These are phyloP conservation scores for Sturnus vulgaris DNA, from an alignment of 2,113 vertebrate species.

Conservation along the genomic window DNA sequence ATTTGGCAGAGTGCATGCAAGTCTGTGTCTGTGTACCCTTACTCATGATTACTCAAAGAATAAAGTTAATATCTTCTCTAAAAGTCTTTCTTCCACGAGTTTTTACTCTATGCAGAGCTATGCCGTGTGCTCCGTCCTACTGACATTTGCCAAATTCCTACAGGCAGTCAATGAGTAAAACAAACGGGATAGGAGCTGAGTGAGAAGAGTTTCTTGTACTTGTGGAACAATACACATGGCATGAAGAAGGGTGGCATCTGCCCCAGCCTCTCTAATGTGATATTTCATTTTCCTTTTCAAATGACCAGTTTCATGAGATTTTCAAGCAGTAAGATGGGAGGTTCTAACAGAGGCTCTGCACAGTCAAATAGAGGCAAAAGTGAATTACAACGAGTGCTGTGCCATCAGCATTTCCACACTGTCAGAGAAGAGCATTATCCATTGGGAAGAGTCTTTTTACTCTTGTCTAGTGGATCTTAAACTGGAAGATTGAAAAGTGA, in stretches of 20 bases:
- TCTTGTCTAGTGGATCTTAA: not conserved
- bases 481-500: not conserved
- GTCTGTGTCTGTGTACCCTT: not conserved
- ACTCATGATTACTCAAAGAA: not conserved
- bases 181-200: rapidly evolving
- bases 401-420: not conserved
- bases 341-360: not conserved
- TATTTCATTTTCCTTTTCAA: not conserved
- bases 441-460: not conserved
- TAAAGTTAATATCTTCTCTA: not conserved
- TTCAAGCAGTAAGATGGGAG: rapidly evolving
- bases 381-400: not conserved
- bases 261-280: not conserved
- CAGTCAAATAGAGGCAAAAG: not conserved
- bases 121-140: rapidly evolving
- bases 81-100: not conserved
- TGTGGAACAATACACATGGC: rapidly evolving
- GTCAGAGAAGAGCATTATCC: not conserved
- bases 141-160: not conserved
- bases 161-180: not conserved
- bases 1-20: not conserved
- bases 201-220: not conserved
- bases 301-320: rapidly evolving
- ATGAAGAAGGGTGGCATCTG: not conserved
- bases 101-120: not conserved